A percentile compares a stretch with the other conserved stretches of the same genome.
These are phyloP conservation scores for Numenius arquata DNA, from an alignment of 2,113 vertebrate species.

Conservation along the genomic window DNA sequence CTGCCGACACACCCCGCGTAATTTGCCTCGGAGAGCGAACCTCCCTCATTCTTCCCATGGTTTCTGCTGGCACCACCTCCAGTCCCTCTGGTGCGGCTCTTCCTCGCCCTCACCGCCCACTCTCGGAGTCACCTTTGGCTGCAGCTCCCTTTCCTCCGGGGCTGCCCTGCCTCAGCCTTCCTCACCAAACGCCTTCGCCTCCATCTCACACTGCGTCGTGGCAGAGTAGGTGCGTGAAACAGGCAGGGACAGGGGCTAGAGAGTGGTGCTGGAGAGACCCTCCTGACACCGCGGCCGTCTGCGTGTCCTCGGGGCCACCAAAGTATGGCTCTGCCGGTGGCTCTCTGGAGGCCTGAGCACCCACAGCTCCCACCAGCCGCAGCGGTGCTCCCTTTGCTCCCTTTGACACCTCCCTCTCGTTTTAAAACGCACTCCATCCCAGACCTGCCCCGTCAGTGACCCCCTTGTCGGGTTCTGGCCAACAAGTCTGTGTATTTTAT, in stretches of 20 bases:
- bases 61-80: constrained; percentile 42
- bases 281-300: too few relatives aligned
- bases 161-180: neutral
- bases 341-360: neutral
- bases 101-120: neutral
- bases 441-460: neutral
- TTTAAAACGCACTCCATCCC: neutral
- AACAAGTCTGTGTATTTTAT: neutral
- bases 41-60: constrained; percentile 59
- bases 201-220: neutral
- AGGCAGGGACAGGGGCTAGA: neutral
- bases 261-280: neutral
- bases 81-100: neutral
- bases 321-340: rapidly evolving
- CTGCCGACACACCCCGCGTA: constrained; percentile 25
- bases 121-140: neutral
- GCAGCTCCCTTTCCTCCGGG: neutral
- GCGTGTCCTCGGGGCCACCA: neutral
- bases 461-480: neutral
- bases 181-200: neutral
- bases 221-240: neutral
- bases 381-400: rapidly evolving
- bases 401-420: rapidly evolving
- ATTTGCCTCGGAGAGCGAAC: constrained; percentile 2
- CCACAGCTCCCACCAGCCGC: neutral